Evolutionary conservation across 1,140 invertebrate species (phyloP).

Genomic region (Saccostrea cuccullata): DNA sequence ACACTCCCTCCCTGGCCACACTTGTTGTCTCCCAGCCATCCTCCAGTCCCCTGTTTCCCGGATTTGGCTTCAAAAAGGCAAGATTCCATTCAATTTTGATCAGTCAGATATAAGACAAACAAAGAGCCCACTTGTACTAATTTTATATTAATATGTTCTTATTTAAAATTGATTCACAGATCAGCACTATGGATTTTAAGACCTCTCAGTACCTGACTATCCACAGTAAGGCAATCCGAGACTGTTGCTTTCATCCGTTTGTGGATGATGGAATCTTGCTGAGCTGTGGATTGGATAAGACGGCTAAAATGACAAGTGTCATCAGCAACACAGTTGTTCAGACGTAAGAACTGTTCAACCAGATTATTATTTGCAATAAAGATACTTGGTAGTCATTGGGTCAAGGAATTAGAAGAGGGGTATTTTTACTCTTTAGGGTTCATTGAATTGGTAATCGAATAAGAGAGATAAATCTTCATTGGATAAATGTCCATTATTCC

Average conservation of each 20-base stretch:
- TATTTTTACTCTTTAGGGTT: too few relatives aligned
- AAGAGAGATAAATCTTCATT: too few relatives aligned
- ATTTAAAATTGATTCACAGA: conserved; percentile 69
- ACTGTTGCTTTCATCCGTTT: conserved; percentile 85
- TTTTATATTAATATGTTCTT: too few relatives aligned
- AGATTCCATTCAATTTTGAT: neutral
- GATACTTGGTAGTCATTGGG: too few relatives aligned
- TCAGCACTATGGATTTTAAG: conserved; percentile 83
- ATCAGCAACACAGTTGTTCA: conserved; percentile 77
- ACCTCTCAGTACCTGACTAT: conserved; percentile 81
- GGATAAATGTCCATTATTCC: too few relatives aligned
- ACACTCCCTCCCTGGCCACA: conserved; percentile 82
- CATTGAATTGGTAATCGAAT: too few relatives aligned
- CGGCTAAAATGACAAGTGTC: conserved; percentile 86
- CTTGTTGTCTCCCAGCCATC: conserved; percentile 87
- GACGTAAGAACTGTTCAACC: conserved; percentile 76
- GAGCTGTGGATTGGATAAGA: conserved; percentile 88
- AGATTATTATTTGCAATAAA: too few relatives aligned
- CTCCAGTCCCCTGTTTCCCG: conserved; percentile 84
- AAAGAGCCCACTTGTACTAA: too few relatives aligned
- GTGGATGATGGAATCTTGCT: conserved; percentile 84
- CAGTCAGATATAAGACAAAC: too few relatives aligned
- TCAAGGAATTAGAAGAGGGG: too few relatives aligned
- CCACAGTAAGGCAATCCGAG: conserved; percentile 85
- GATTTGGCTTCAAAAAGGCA: conserved; percentile 87